Evolutionary conservation across 2,113 vertebrate species (phyloP).

Genomic region (Gopherus flavomarginatus): DNA sequence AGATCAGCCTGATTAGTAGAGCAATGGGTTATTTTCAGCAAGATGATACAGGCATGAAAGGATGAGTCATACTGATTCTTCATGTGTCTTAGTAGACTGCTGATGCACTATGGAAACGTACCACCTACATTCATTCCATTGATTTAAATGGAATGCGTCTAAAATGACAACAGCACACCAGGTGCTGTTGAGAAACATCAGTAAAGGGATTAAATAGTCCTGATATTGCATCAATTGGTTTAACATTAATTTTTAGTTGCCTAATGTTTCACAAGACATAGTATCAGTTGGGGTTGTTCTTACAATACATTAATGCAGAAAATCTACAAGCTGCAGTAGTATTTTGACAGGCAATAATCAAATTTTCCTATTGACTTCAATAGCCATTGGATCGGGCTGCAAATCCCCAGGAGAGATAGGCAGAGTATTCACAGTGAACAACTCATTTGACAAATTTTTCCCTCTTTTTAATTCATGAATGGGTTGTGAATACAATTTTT

Average conservation of each 20-base stretch:
- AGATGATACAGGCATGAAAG: slow-evolving; percentile 24
- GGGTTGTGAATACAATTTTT: neutral
- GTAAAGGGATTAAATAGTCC: slow-evolving; percentile 18
- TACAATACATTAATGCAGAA: neutral
- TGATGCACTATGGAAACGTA: slow-evolving; percentile 28
- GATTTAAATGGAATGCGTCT: slow-evolving; percentile 17
- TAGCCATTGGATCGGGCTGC: neutral
- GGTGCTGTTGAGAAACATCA: neutral
- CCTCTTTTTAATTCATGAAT: neutral
- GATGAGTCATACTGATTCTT: slow-evolving; percentile 19
- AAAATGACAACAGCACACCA: slow-evolving; percentile 22
- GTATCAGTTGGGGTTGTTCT: neutral
- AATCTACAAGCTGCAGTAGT: rapidly evolving
- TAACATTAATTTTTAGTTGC: slow-evolving; percentile 41
- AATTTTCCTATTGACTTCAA: neutral
- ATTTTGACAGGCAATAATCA: neutral
- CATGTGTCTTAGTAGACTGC: neutral
- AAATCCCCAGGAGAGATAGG: neutral
- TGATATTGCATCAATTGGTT: slow-evolving; percentile 44
- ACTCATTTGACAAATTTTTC: neutral
- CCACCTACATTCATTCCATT: neutral
- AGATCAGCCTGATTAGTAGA: slow-evolving; percentile 37
- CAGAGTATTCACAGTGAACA: neutral
- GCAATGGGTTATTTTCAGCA: slow-evolving; percentile 19
- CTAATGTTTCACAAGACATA: slow-evolving; percentile 31